phyloP scores from a whole-genome alignment of 2,888 invertebrate genomes.

The Nemurella pictetii region DNA sequence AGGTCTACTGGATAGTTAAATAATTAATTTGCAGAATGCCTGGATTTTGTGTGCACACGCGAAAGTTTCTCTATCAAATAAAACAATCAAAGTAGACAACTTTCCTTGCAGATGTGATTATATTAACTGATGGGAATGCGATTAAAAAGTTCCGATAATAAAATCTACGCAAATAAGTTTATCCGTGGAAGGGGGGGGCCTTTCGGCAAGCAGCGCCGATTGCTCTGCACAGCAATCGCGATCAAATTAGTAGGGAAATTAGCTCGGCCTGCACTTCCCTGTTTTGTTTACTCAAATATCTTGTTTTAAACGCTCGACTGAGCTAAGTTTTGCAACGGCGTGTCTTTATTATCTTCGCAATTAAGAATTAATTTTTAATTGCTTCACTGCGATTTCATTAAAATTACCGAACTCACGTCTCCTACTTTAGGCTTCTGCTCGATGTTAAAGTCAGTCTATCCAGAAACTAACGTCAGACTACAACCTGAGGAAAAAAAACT shows the following conservation, averaged over 20 bases:
- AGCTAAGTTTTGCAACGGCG: background rate
- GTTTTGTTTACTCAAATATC: background rate
- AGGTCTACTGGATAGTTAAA: background rate
- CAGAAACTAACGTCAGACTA: background rate
- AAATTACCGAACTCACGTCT: background rate
- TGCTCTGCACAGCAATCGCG: background rate
- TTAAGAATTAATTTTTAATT: background rate
- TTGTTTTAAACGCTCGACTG: background rate
- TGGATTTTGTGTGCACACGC: background rate
- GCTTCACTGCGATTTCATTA: background rate
- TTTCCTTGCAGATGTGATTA: slow-evolving; percentile 4
- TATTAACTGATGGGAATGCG: slow-evolving; percentile 14
- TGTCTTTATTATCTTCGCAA: background rate
- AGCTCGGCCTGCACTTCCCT: background rate
- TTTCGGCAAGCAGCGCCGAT: background rate
- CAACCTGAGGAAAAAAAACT: background rate
- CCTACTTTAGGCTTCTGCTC: background rate
- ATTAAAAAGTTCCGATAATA: slow-evolving; percentile 14
- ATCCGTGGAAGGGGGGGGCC: background rate
- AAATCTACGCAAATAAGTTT: slow-evolving; percentile 2
- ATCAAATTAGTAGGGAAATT: background rate
- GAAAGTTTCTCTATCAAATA: slow-evolving; percentile 3
- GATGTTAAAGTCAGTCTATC: background rate
- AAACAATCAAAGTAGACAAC: slow-evolving; percentile 17
- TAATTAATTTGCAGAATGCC: background rate